A percentile compares a stretch with the other conserved stretches of the same genome.
These are phyloP conservation scores for Lerema accius DNA, from an alignment of 1,140 invertebrate genomes.

Conservation along the genomic window DNA sequence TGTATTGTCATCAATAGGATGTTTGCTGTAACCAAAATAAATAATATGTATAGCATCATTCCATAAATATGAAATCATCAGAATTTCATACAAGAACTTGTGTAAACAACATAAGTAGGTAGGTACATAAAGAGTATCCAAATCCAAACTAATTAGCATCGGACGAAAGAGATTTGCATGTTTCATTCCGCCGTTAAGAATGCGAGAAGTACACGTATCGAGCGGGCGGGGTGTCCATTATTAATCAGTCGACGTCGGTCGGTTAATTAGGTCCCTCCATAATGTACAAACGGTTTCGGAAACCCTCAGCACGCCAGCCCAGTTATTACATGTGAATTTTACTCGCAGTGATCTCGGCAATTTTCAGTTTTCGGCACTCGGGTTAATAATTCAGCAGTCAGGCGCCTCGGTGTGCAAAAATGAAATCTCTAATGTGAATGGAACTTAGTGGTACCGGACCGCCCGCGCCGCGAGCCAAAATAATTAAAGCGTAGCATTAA, in stretches of 20 bases:
- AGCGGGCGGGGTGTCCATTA: conserved; percentile 53
- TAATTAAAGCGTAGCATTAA: conserved; percentile 80
- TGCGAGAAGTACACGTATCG: conserved; percentile 32
- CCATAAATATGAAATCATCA: too few relatives aligned
- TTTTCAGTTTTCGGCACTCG: conserved; percentile 75
- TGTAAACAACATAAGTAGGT: too few relatives aligned
- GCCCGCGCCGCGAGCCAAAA: conserved; percentile 62
- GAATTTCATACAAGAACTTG: conserved; percentile 3
- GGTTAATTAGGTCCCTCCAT: conserved; percentile 77
- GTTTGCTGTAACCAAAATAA: too few relatives aligned
- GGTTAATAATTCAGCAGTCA: conserved; percentile 72
- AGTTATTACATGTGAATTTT: conserved; percentile 36
- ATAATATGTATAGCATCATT: too few relatives aligned
- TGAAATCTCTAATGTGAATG: conserved; percentile 79
- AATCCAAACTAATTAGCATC: conserved; percentile 33
- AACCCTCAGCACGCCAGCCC: conserved; percentile 50
- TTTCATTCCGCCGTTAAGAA: conserved; percentile 34
- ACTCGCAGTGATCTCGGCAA: conserved; percentile 63
- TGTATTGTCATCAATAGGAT: too few relatives aligned
- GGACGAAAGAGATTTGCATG: conserved; percentile 34
- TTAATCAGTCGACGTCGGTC: conserved; percentile 61
- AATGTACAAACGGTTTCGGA: conserved; percentile 72
- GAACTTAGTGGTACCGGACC: conserved; percentile 66
- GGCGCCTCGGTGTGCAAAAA: conserved; percentile 72
- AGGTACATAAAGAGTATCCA: neutral